Conservation (phyloP, 1,140 invertebrate species). For the Tetragonula clypearis region DNA sequence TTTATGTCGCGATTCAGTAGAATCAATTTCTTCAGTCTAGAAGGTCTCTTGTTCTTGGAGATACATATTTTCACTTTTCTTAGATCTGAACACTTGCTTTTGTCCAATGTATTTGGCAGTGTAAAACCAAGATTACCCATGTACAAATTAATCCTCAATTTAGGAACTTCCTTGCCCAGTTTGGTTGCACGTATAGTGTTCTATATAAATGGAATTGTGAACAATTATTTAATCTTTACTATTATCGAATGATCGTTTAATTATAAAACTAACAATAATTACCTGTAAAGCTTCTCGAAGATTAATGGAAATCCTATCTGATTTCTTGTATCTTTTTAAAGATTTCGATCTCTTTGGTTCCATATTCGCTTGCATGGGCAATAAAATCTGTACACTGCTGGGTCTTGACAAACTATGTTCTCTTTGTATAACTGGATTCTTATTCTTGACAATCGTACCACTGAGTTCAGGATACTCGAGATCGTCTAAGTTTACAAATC, state of each 20-base stretch:
- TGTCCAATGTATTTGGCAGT: not conserved
- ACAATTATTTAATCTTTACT: not conserved
- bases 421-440: not conserved
- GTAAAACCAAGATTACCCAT: slow-evolving; percentile 8
- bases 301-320: slow-evolving; percentile 48
- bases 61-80: slow-evolving; percentile 24
- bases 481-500: not conserved
- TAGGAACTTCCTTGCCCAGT: slow-evolving; percentile 24
- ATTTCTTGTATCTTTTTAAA: slow-evolving; percentile 27
- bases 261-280: not conserved
- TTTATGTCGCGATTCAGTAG: slow-evolving; percentile 30
- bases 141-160: slow-evolving; percentile 32
- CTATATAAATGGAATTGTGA: slow-evolving; percentile 29
- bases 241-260: not conserved
- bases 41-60: slow-evolving; percentile 46
- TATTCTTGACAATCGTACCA: not conserved
- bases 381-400: not conserved
- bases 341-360: slow-evolving; percentile 19
- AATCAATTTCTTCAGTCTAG: slow-evolving; percentile 52
- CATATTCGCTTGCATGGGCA: not conserved
- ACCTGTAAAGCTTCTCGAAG: slow-evolving; percentile 54
- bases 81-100: not conserved
- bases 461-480: slow-evolving; percentile 57
- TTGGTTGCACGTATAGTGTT: not conserved
- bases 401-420: not conserved